These are phyloP conservation scores for Herminia tarsipennalis DNA, from an alignment of 2,888 invertebrate genomes.

Conservation along the genomic window DNA sequence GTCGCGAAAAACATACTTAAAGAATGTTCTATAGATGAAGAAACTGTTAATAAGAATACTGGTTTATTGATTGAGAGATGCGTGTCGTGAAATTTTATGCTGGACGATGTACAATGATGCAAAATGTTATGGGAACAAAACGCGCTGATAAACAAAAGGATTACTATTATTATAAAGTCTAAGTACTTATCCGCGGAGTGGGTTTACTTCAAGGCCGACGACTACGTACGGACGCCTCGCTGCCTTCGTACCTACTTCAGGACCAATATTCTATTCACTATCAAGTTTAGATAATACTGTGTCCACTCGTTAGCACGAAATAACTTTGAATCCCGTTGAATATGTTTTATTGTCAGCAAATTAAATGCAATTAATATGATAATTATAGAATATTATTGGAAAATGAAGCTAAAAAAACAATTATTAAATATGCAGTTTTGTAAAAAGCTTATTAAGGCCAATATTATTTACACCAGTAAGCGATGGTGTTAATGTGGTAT, in stretches of 20 bases:
- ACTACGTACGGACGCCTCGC: constrained; percentile 19
- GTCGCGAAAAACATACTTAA: too few species aligned
- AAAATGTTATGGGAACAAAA: constrained; percentile 38
- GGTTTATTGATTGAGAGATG: not conserved
- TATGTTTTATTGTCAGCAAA: too few species aligned
- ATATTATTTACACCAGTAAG: too few species aligned
- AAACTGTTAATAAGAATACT: not conserved
- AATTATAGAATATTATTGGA: too few species aligned
- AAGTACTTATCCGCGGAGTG: constrained; percentile 15
- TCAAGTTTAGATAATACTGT: too few species aligned
- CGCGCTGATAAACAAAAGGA: constrained; percentile 22
- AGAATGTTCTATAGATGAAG: not conserved
- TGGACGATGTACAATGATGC: constrained; percentile 11
- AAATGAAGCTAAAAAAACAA: too few species aligned
- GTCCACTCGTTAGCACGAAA: too few species aligned
- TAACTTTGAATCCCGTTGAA: too few species aligned
- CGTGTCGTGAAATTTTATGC: constrained; percentile 1
- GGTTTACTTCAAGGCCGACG: constrained; percentile 42
- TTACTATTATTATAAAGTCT: constrained; percentile 23
- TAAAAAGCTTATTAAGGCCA: too few species aligned
- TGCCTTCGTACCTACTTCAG: constrained; percentile 14
- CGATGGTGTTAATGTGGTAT: too few species aligned
- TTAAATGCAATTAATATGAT: too few species aligned
- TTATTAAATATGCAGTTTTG: too few species aligned
- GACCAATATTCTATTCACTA: constrained; percentile 2